A percentile compares a stretch with the other conserved stretches of the same genome.
phyloP scores from a whole-genome alignment of 2,797 vertebrate genomes.

The Chloroceryle amazona region DNA sequence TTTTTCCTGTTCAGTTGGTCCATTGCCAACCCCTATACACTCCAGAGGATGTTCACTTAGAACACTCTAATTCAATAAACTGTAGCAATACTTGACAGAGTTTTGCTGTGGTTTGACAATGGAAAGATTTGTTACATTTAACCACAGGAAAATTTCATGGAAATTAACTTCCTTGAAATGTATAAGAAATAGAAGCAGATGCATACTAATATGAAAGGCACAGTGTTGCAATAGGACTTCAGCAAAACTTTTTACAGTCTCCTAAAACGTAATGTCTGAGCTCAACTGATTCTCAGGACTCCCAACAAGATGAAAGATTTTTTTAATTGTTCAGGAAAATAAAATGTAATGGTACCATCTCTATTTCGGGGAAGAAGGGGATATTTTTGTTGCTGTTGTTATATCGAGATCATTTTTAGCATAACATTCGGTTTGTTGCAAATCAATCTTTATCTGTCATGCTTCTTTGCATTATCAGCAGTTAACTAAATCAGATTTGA shows the following conservation, averaged over 20 bases:
- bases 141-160: conserved; percentile 8
- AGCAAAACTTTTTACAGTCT: not conserved
- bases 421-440: not conserved
- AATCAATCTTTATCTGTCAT: not conserved
- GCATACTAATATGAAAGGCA: not conserved
- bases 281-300: not conserved
- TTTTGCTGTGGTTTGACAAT: not conserved
- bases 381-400: not conserved
- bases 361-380: rapidly evolving
- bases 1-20: not conserved
- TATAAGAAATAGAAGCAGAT: not conserved
- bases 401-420: not conserved
- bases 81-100: not conserved
- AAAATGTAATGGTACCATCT: not conserved
- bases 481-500: not conserved
- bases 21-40: not conserved
- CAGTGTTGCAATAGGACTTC: not conserved
- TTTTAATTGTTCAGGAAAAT: not conserved
- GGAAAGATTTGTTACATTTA: not conserved
- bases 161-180: not conserved
- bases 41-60: not conserved
- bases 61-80: not conserved
- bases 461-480: not conserved
- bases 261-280: not conserved
- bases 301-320: not conserved